These are phyloP conservation scores for Calephelis virginiensis DNA, from an alignment of 1,140 invertebrate genomes.

Conservation along the genomic window DNA sequence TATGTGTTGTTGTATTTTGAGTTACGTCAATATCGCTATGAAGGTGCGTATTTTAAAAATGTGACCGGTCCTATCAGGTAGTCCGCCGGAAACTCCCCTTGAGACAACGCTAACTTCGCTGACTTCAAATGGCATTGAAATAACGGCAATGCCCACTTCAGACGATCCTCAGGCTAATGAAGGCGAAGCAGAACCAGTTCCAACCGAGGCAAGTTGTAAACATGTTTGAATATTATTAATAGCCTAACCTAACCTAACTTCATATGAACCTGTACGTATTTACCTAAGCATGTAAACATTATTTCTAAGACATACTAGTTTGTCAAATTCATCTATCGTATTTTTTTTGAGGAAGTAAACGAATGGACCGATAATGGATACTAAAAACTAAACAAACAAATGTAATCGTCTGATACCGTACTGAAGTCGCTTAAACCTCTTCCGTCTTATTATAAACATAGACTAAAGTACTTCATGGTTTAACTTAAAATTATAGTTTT, in stretches of 20 bases:
- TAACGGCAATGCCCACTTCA: slow-evolving; percentile 34
- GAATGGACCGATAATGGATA: too few species aligned
- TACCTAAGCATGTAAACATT: not conserved
- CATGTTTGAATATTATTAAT: not conserved
- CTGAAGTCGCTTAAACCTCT: too few species aligned
- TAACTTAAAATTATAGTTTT: too few species aligned
- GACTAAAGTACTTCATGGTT: too few species aligned
- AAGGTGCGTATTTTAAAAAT: not conserved
- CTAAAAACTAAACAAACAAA: too few species aligned
- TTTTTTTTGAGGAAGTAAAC: too few species aligned
- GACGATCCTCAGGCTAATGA: slow-evolving; percentile 31
- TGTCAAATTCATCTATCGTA: too few species aligned
- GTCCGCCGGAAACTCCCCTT: slow-evolving; percentile 31
- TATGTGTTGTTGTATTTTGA: too few species aligned
- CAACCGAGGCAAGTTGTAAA: slow-evolving; percentile 40
- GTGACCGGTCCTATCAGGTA: not conserved
- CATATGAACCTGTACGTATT: not conserved
- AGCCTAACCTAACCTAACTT: not conserved
- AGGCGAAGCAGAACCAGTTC: slow-evolving; percentile 41
- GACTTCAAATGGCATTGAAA: slow-evolving; percentile 51
- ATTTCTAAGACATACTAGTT: not conserved
- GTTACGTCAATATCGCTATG: too few species aligned
- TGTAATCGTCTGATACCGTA: too few species aligned
- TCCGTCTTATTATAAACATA: too few species aligned
- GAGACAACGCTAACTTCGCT: slow-evolving; percentile 51